Evolutionary conservation across 2,113 vertebrate genomes (phyloP), one percentile per base, ranked within the genome.

Genomic region (Herpetotheres cachinnans): DNA sequence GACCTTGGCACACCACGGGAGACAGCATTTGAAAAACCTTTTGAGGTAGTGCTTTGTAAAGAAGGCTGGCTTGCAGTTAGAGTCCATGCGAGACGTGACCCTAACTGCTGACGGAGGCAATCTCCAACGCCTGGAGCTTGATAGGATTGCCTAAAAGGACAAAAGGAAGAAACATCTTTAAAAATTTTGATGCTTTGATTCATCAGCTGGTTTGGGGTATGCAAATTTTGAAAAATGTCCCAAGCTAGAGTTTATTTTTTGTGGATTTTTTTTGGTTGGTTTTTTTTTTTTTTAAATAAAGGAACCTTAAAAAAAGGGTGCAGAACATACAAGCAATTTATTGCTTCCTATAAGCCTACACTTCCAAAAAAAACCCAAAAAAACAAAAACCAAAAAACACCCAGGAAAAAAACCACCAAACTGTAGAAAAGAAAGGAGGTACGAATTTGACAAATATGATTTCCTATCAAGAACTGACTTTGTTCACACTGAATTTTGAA

Each of bases 71-170:
- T 98, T 82, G 98, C 89, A 16, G 98, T 98, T 54, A 99, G 96
- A 42, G 98, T 98, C 99, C 99, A 99, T 1, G 99, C 99, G 4
- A 99, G 98, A 34, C 99, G 99, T 3, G 99, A 98, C 17, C 99
- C 99, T 82, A 99, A 24, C 34, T 99, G 98, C 91, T 98, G 98
- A 19, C 98, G 98, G 70, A 98, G 97, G 76, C 98, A 91, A 27
- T 99, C 99, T 46, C 97, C 97, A 24, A 98, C 97, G 1, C 98
- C 98, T 7, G 98, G 97, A 73, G 98, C 96, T 42, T 98, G 98
- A 87, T 99, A 98, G 38, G 98, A 97, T 98, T 99, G 98, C 95
- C 98, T 98, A 61, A 50, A 93, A 87, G 29, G 65, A 88, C 63
- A 79, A 96, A 50, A 94, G 87, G 30, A 95, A 49, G 25, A 94